These are phyloP conservation scores for Gryllus longicercus DNA, from an alignment of 2,888 invertebrate genomes.

Conservation along the genomic window DNA sequence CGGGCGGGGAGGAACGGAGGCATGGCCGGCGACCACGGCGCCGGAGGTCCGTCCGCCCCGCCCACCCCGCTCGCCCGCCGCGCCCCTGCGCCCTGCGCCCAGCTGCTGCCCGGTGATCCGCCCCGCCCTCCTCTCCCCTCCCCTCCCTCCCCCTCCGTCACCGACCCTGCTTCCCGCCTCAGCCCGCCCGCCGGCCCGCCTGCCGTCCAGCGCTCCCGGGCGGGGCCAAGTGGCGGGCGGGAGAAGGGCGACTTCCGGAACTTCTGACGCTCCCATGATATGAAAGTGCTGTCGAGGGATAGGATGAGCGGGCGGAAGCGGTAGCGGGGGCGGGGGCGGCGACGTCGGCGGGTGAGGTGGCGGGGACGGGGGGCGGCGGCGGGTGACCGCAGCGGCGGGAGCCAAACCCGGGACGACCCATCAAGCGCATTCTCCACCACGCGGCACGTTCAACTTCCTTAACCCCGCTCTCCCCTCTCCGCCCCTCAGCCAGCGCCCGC, in stretches of 20 bases:
- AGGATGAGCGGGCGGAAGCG: background rate
- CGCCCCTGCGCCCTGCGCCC: background rate
- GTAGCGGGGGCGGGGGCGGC: background rate
- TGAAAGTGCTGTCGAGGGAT: conserved; percentile 3
- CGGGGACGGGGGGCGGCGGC: background rate
- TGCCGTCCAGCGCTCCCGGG: background rate
- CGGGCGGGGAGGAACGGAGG: background rate
- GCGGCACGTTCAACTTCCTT: too few relatives aligned
- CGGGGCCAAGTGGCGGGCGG: background rate
- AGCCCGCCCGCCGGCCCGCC: background rate
- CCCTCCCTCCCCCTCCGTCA: too few relatives aligned
- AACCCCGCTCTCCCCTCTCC: too few relatives aligned
- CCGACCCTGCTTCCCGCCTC: too few relatives aligned
- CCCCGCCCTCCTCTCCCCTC: conserved; percentile 4
- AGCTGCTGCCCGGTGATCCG: background rate
- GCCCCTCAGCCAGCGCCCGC: too few relatives aligned
- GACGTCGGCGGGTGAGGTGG: background rate
- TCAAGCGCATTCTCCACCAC: too few relatives aligned
- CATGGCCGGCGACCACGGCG: background rate
- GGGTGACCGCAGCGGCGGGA: background rate
- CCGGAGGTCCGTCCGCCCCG: background rate
- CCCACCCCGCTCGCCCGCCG: background rate
- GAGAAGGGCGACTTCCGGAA: conserved; percentile 3
- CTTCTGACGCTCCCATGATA: conserved; percentile 19
- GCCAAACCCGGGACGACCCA: background rate